Base-by-base conservation (phyloP, 2,888 invertebrate species). In the Polydrusus pterygomalis region DNA sequence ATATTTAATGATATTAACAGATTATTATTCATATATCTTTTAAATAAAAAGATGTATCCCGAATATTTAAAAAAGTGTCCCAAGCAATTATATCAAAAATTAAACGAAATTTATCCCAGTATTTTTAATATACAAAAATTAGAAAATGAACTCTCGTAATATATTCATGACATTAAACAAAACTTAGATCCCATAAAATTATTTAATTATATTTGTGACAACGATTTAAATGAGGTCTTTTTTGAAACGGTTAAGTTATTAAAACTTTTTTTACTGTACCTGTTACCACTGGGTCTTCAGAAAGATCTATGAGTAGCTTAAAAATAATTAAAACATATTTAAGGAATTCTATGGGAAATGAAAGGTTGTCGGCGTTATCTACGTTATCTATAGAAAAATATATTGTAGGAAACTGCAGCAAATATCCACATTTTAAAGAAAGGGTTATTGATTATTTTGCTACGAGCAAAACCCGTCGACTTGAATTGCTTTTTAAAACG, bases 191-290 rank as follows among this genome's bases (percentile, higher is more conserved):
- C 47, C 15, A 13, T 11, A 3, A 47, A n/a, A n/a, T n/a, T n/a
- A n/a, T n/a, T 47, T n/a, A 47, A 47, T 47, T 47, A 47, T 47
- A 47, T 47, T 47, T 47, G 47, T 13, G 47, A 47, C 47, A 47
- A 47, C 47, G 47, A 47, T 47, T 47, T 47, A 15, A 47, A 47
- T 47, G 7, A 47, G 2, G 47, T 47, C n/a, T 47, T 47, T 47
- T 47, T 13, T 47, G 47, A 47, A 15, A 47, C 47, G 15, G 15
- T 47, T 15, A 47, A 47, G 47, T 15, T 47, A 47, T 47, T 47
- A 47, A 47, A 47, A 47, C 15, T 47, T 15, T 15, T 47, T 47
- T 47, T 47, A 2, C 6, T 15, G 2, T 2, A 6, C 2, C 40
- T n/a, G 25, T 25, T 25, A 25, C 25, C 25, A 25, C 25, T 25